Evolutionary conservation across 2,797 vertebrate genomes (phyloP).

Genomic region (Crax fasciolata): DNA sequence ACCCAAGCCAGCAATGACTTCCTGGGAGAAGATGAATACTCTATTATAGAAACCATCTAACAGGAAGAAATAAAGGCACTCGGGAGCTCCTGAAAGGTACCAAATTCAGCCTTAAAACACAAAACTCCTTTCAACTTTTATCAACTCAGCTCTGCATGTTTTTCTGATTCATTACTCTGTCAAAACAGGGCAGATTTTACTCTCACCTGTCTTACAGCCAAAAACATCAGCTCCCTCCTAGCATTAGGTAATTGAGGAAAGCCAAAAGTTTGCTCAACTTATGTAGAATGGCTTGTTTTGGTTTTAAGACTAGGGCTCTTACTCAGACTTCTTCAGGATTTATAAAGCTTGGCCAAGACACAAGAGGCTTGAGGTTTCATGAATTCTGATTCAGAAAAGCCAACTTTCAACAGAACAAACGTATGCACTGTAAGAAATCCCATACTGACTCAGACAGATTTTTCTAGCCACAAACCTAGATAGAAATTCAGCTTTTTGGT

Average conservation of each 20-base stretch:
- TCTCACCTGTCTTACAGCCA: slow-evolving; percentile 4
- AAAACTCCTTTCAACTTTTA: not conserved
- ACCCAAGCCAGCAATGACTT: slow-evolving; percentile 5
- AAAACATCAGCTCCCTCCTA: slow-evolving; percentile 30
- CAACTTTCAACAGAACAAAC: slow-evolving; percentile 24
- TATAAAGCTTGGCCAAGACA: not conserved
- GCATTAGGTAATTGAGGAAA: slow-evolving; percentile 59
- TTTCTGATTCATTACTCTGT: not conserved
- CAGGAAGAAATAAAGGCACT: slow-evolving; percentile 22
- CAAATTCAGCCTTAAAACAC: slow-evolving; percentile 19
- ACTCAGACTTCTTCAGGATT: slow-evolving; percentile 29
- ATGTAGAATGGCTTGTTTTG: slow-evolving; percentile 36
- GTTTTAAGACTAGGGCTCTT: slow-evolving; percentile 20
- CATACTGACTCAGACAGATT: not conserved
- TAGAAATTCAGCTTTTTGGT: slow-evolving; percentile 43
- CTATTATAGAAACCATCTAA: slow-evolving; percentile 13
- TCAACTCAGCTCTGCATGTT: slow-evolving; percentile 2
- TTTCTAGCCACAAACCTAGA: slow-evolving; percentile 36
- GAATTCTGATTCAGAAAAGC: slow-evolving; percentile 33
- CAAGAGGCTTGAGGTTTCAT: not conserved
- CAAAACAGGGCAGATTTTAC: slow-evolving; percentile 18
- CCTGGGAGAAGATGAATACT: slow-evolving; percentile 43
- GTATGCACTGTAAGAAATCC: slow-evolving; percentile 28
- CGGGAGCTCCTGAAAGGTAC: slow-evolving; percentile 25
- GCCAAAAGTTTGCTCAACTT: not conserved